Conservation (phyloP, 2,888 invertebrate species). For the Chloroclysta siterata region DNA sequence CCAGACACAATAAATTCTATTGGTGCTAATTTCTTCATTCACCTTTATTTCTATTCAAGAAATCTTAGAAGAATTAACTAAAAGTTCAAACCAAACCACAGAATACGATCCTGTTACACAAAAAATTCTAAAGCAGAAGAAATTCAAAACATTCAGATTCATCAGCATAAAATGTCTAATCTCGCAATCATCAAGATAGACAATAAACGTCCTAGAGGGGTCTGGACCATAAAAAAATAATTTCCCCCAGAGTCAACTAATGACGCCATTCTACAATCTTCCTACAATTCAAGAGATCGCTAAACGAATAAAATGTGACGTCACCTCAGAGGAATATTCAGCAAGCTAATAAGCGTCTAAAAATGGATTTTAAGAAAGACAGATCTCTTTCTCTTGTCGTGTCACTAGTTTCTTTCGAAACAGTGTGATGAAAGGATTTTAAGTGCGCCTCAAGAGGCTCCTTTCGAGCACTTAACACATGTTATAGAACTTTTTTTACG, state of each 20-base stretch:
- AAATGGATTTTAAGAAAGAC: neutral
- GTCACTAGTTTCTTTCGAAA: no score
- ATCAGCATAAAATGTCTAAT: slow-evolving; percentile 29
- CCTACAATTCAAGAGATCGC: slow-evolving; percentile 21
- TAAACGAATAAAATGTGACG: slow-evolving; percentile 15
- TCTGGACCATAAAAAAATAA: slow-evolving; percentile 21
- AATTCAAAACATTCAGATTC: slow-evolving; percentile 16
- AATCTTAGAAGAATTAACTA: no score
- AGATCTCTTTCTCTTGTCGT: no score
- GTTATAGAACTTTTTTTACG: no score
- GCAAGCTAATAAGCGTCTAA: neutral
- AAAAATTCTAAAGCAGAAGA: neutral
- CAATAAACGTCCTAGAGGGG: slow-evolving; percentile 16
- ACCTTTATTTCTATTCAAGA: neutral
- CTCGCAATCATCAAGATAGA: slow-evolving; percentile 20
- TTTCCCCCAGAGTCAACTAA: slow-evolving; percentile 22
- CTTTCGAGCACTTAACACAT: no score
- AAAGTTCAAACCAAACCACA: no score
- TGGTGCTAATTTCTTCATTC: no score
- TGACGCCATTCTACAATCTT: slow-evolving; percentile 24
- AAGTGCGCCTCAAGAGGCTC: no score
- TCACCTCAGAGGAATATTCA: slow-evolving; percentile 8
- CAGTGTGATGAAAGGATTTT: no score
- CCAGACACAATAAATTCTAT: no score
- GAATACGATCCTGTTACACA: neutral